Conservation (phyloP, 2,113 vertebrate genomes). For the Suncus etruscus region DNA sequence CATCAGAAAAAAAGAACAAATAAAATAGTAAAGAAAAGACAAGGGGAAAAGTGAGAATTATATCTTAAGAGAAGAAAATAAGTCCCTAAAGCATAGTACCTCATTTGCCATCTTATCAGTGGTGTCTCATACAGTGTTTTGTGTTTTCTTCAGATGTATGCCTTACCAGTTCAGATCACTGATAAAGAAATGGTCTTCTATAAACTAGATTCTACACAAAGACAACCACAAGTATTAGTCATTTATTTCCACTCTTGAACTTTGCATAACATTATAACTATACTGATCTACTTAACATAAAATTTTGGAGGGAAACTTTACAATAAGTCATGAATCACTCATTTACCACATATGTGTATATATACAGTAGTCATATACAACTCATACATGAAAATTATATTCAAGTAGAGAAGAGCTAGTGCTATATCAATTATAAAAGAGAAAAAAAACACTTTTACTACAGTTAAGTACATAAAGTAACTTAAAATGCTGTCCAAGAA, state of each 20-base stretch:
- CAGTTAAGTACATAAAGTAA: not conserved
- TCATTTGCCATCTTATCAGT: constrained; percentile 5
- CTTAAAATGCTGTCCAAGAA: constrained; percentile 54
- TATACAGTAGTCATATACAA: not conserved
- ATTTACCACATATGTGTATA: not conserved
- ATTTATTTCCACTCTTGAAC: not conserved
- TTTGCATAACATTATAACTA: not conserved
- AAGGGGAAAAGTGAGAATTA: not conserved
- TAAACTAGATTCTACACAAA: not conserved
- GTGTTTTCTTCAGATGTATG: not conserved
- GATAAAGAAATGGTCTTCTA: not conserved
- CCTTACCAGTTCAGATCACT: not conserved
- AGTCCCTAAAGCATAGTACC: not conserved
- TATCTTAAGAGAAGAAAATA: not conserved
- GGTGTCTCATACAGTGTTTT: not conserved
- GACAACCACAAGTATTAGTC: constrained; percentile 21
- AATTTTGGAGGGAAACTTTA: not conserved
- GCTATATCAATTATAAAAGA: not conserved
- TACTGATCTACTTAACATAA: not conserved
- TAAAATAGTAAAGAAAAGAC: not conserved
- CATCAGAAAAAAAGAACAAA: not conserved
- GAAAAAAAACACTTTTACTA: constrained; percentile 40
- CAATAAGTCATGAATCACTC: not conserved
- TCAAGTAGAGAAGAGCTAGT: constrained; percentile 3
- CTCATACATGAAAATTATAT: not conserved